Evolutionary conservation across 2,888 invertebrate species (phyloP).

Genomic region (Poecilobothrus nobilitatus): DNA sequence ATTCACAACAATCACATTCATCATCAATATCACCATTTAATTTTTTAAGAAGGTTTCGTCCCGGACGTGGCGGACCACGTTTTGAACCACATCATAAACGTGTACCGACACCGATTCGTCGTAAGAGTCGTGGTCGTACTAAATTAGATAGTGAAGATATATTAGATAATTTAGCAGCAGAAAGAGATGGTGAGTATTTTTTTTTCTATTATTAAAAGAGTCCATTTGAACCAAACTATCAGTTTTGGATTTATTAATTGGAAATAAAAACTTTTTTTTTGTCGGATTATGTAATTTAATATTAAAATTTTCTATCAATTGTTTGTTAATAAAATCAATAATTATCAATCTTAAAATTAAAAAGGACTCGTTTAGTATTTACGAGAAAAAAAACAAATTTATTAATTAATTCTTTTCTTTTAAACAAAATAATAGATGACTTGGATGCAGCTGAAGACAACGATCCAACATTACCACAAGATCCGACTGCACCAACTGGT

Average conservation of each 20-base stretch:
- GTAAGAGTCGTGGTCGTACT: slow-evolving; percentile 26
- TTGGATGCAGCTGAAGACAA: slow-evolving; percentile 19
- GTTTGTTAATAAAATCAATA: too few relatives aligned
- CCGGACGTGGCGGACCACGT: slow-evolving; percentile 38
- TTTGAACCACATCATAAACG: slow-evolving; percentile 53
- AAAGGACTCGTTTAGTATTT: too few relatives aligned
- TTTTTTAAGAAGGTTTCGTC: slow-evolving; percentile 47
- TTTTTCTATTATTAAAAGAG: not conserved
- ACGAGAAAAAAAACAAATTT: too few relatives aligned
- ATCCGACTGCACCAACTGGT: slow-evolving; percentile 35
- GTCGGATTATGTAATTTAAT: too few relatives aligned
- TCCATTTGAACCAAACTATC: too few relatives aligned
- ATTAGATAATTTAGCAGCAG: slow-evolving; percentile 27
- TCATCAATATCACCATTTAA: slow-evolving; percentile 39
- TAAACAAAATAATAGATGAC: slow-evolving; percentile 13
- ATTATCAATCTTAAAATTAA: too few relatives aligned
- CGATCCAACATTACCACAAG: slow-evolving; percentile 19
- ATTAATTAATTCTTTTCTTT: not conserved
- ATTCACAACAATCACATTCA: slow-evolving; percentile 8
- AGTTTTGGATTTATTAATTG: too few relatives aligned
- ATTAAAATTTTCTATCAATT: too few relatives aligned
- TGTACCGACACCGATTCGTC: slow-evolving; percentile 50
- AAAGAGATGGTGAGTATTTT: slow-evolving; percentile 20
- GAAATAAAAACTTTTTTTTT: too few relatives aligned
- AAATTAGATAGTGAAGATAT: slow-evolving; percentile 31